Conservation (phyloP, 1,140 invertebrate genomes). For the Telenomus remus region DNA sequence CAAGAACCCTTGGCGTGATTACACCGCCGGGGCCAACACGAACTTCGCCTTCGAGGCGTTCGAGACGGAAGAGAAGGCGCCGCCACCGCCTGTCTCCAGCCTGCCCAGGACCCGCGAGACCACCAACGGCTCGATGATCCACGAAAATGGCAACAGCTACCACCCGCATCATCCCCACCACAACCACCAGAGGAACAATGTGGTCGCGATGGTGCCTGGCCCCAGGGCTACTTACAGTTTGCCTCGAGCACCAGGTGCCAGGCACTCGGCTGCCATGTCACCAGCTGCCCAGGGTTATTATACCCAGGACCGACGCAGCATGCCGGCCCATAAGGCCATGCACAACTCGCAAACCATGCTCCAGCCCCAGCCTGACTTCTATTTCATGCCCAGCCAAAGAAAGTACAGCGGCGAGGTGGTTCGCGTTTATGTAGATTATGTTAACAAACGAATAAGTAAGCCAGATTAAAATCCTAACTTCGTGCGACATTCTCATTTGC, state of each 20-base stretch:
- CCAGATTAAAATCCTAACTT: slow-evolving; percentile 8
- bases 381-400: slow-evolving; percentile 95
- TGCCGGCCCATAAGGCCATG: slow-evolving; percentile 46
- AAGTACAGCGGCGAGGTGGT: slow-evolving; percentile 95
- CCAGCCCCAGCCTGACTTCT: slow-evolving; percentile 86
- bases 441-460: slow-evolving; percentile 59
- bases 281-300: slow-evolving; percentile 72
- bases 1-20: slow-evolving; percentile 91
- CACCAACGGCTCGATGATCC: slow-evolving; percentile 58
- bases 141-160: slow-evolving; percentile 53
- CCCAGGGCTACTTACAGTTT: slow-evolving; percentile 74
- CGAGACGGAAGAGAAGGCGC: slow-evolving; percentile 84
- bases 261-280: slow-evolving; percentile 57
- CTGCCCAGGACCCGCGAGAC: slow-evolving; percentile 72
- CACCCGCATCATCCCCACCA: slow-evolving; percentile 22
- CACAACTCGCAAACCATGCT: slow-evolving; percentile 33
- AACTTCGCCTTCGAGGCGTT: slow-evolving; percentile 92
- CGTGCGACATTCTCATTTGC: neutral
- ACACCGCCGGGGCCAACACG: slow-evolving; percentile 84
- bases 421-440: slow-evolving; percentile 91
- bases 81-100: slow-evolving; percentile 68
- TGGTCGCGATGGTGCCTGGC: slow-evolving; percentile 61
- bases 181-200: slow-evolving; percentile 39
- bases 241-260: slow-evolving; percentile 69
- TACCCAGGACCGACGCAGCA: slow-evolving; percentile 73